phyloP scores from a whole-genome alignment of 2,113 vertebrate species.

The Mesembrinibis cayennensis region DNA sequence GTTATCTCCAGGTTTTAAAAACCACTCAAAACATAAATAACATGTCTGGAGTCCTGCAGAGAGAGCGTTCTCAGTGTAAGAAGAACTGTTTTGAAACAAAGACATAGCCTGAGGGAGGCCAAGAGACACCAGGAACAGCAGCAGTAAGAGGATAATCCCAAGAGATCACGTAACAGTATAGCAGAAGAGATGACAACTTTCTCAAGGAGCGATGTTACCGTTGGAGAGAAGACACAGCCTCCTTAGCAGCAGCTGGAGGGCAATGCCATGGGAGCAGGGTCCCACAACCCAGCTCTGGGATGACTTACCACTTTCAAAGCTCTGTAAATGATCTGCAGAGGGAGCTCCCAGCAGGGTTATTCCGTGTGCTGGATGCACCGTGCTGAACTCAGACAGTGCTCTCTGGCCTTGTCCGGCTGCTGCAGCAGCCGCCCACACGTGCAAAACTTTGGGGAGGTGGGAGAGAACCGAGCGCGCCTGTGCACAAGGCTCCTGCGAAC shows the following conservation, averaged over 20 bases:
- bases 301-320: background rate
- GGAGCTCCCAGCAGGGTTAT: background rate
- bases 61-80: background rate
- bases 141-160: background rate
- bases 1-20: background rate
- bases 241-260: background rate
- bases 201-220: background rate
- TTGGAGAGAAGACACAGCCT: background rate
- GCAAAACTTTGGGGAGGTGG: background rate
- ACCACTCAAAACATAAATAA: background rate
- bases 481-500: background rate
- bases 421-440: background rate
- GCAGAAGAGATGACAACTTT: background rate
- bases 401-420: background rate
- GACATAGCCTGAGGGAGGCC: background rate
- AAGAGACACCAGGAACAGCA: background rate
- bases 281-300: background rate
- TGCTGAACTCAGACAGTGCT: background rate
- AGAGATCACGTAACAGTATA: background rate
- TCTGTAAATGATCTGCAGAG: background rate
- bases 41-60: background rate
- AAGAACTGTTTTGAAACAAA: background rate
- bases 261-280: background rate
- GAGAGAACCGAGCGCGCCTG: fast-evolving
- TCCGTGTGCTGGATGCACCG: background rate